Evolutionary conservation across 2,797 vertebrate genomes (phyloP), one percentile per base, ranked within the genome.

Genomic region (Pangasius larnaudii): DNA sequence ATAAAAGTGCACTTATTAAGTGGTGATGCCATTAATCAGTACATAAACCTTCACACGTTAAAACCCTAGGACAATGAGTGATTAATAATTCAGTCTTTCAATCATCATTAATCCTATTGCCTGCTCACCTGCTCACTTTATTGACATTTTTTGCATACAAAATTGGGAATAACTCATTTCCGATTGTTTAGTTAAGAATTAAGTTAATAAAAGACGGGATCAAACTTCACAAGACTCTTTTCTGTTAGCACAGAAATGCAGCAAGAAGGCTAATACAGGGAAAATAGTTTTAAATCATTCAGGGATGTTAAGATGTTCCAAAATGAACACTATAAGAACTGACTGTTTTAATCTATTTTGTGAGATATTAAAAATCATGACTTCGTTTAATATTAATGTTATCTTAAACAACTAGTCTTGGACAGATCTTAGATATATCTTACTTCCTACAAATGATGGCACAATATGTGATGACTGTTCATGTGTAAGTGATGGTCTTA

Each of bases 21-120:
- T 18, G n/a, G 16, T 67, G 42, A 67, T 56, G 7, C 30, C 11
- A 2, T 84, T 84, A 33, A 84, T 51, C n/a, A 85, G 67, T 14
- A 5, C 27, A 71, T 71, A 69, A 56, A 58, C 19, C 72, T n/a
- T 58, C 83, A 56, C 9, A 56, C 67, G 42, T 65, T 33, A 22
- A 72, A 56, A 72, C 14, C 27, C 7, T n/a, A 85, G 19, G 16
- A 49, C 46, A 65, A 36, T 30, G 14, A 56, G 49, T 2, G 3
- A 85, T 59, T 24, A 74, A 74, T 72, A 39, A 85, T 42, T 74
- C 13, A 59, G 24, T 19, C 67, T 85, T 85, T 85, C 53, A 85
- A 58, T 59, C 69, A n/a, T 59, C 51, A 74, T 72, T 33, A 74
- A 69, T 49, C 39, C 46, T 67, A 33, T 36, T 53, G 19, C n/a